Conservation (phyloP, 2,888 invertebrate genomes). For the Drosophila prolongata region DNA sequence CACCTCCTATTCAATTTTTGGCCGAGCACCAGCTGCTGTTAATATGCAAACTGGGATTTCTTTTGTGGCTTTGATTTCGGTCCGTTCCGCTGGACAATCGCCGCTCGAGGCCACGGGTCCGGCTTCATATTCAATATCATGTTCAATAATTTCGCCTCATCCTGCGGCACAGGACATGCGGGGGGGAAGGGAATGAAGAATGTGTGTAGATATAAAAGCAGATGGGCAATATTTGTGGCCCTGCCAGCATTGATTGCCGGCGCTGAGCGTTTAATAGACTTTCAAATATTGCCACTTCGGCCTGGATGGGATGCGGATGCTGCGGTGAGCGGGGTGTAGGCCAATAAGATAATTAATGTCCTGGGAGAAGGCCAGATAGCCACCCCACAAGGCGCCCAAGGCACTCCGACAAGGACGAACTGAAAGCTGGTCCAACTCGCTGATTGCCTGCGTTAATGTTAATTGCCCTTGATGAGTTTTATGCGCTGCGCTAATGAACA, state of each 20-base stretch:
- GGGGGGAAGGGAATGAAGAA: background rate
- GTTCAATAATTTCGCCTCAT: constrained; percentile 68
- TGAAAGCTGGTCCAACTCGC: constrained; percentile 34
- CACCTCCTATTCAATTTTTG: constrained; percentile 42
- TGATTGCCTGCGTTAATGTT: constrained; percentile 79
- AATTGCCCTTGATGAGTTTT: constrained; percentile 80
- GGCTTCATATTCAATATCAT: constrained; percentile 70
- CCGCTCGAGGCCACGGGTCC: constrained; percentile 7
- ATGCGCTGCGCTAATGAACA: constrained; percentile 78
- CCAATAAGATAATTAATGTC: constrained; percentile 73
- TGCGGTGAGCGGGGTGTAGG: constrained; percentile 23
- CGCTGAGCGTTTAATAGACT: constrained; percentile 69
- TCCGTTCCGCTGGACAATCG: constrained; percentile 39
- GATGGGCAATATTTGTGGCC: constrained; percentile 38
- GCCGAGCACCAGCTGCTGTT: constrained; percentile 68
- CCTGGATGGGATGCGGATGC: constrained; percentile 9
- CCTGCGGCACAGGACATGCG: constrained; percentile 13
- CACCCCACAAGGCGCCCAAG: constrained; percentile 48
- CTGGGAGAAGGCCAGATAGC: constrained; percentile 47
- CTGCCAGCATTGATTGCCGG: constrained; percentile 54
- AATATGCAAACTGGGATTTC: constrained; percentile 77
- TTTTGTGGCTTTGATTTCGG: constrained; percentile 75
- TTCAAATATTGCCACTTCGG: constrained; percentile 77
- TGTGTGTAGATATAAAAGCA: constrained; percentile 34
- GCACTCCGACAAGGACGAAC: constrained; percentile 40